These are phyloP conservation scores for Archilochus colubris DNA, from an alignment of 2,113 vertebrate species.

Conservation along the genomic window DNA sequence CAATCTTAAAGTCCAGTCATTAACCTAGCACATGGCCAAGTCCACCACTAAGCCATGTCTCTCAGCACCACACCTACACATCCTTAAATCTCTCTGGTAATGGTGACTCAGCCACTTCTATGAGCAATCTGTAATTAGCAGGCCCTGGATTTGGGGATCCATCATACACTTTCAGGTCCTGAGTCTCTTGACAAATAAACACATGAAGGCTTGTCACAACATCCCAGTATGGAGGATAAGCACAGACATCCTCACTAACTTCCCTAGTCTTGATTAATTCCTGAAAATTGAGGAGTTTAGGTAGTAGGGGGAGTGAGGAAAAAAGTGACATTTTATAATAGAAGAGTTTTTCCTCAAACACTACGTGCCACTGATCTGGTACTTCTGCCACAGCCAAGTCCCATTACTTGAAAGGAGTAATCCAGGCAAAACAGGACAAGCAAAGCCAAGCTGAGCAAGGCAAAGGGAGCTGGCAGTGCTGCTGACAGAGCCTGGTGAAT, in stretches of 20 bases:
- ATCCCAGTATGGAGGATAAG: not conserved
- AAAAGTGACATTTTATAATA: not conserved
- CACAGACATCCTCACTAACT: not conserved
- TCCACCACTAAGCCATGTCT: no score
- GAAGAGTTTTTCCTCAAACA: not conserved
- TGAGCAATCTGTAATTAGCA: not conserved
- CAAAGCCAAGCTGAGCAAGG: not conserved
- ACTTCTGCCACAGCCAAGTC: not conserved
- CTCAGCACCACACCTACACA: no score
- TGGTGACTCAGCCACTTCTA: no score
- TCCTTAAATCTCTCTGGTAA: no score
- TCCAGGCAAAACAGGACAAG: not conserved
- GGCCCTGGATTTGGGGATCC: not conserved
- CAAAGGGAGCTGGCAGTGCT: slow-evolving; percentile 16
- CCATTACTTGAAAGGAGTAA: not conserved
- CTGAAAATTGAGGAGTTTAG: not conserved
- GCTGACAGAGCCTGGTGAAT: slow-evolving; percentile 24
- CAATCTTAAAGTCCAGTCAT: no score
- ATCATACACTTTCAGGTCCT: not conserved
- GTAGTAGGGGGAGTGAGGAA: fast-evolving
- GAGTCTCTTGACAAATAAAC: not conserved
- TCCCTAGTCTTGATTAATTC: not conserved
- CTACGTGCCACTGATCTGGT: fast-evolving
- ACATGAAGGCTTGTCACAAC: not conserved
- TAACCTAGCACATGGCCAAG: no score